phyloP scores from a whole-genome alignment of 2,888 invertebrate genomes.

The Acanthoscelides obtectus region DNA sequence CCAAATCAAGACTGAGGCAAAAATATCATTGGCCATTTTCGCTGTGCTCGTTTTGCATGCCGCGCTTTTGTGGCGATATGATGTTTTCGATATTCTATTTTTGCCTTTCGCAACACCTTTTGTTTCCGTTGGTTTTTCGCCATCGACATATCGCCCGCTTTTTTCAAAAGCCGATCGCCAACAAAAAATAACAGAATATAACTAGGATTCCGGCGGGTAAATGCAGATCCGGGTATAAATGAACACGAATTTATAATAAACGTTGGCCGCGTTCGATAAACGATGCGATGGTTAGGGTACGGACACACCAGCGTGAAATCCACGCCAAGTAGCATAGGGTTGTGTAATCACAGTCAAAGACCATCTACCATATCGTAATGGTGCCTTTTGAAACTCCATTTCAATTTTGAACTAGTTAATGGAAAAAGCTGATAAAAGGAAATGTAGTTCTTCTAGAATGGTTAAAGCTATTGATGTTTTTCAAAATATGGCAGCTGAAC shows the following conservation, averaged over 20 bases:
- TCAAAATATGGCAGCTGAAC: too few relatives aligned
- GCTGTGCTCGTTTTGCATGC: too few relatives aligned
- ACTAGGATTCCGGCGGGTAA: not conserved
- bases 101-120: not conserved
- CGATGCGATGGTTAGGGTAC: not conserved
- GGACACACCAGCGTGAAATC: not conserved
- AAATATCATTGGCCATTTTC: not conserved
- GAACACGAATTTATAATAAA: not conserved
- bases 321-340: not conserved
- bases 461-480: too few relatives aligned
- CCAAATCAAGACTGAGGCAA: not conserved
- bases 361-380: too few relatives aligned
- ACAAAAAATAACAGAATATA: not conserved
- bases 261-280: not conserved
- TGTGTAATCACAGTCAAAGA: too few relatives aligned
- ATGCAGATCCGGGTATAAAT: not conserved
- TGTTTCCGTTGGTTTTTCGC: not conserved
- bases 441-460: too few relatives aligned
- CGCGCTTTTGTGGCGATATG: not conserved
- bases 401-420: too few relatives aligned
- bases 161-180: not conserved
- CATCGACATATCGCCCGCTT: too few relatives aligned
- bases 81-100: not conserved
- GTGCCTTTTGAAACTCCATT: too few relatives aligned
- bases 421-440: too few relatives aligned